Evolutionary conservation across 92 coral and sea anemone species (phyloP).

Genomic region (Epizoanthus illoricatus): DNA sequence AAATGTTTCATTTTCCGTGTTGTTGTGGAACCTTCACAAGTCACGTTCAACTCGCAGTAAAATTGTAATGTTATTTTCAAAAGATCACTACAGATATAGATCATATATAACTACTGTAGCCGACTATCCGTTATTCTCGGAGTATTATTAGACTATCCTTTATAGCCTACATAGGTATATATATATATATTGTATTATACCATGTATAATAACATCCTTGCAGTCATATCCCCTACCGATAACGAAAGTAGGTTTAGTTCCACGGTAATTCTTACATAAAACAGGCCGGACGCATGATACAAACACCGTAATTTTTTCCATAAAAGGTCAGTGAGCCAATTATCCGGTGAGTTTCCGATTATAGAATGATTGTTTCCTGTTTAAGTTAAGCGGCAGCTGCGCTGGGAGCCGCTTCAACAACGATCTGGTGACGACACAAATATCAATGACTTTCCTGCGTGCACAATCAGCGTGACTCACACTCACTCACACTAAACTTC

Average conservation of each 20-base stretch:
- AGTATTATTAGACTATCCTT: too few relatives aligned
- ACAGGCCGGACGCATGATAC: not conserved
- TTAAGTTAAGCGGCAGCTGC: conserved; percentile 30
- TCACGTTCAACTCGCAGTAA: too few relatives aligned
- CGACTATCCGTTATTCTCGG: too few relatives aligned
- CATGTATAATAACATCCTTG: too few relatives aligned
- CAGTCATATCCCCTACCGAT: not conserved
- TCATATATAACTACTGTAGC: too few relatives aligned
- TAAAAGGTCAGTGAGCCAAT: conserved; percentile 31
- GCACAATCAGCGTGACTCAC: not conserved
- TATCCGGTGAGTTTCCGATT: conserved; percentile 41
- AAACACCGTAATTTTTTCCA: conserved; percentile 42
- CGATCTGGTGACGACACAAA: not conserved
- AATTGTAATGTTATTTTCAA: too few relatives aligned
- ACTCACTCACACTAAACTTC: not conserved
- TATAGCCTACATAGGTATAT: too few relatives aligned
- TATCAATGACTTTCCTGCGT: not conserved
- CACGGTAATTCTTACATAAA: not conserved
- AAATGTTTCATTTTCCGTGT: too few relatives aligned
- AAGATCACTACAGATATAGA: too few relatives aligned
- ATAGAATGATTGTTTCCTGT: conserved; percentile 35
- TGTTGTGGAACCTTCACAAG: too few relatives aligned
- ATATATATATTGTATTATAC: too few relatives aligned
- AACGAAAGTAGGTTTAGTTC: not conserved
- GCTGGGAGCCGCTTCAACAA: conserved; percentile 20